Base-by-base conservation (phyloP, 1,140 invertebrate species). In the Whitmania pigra region DNA sequence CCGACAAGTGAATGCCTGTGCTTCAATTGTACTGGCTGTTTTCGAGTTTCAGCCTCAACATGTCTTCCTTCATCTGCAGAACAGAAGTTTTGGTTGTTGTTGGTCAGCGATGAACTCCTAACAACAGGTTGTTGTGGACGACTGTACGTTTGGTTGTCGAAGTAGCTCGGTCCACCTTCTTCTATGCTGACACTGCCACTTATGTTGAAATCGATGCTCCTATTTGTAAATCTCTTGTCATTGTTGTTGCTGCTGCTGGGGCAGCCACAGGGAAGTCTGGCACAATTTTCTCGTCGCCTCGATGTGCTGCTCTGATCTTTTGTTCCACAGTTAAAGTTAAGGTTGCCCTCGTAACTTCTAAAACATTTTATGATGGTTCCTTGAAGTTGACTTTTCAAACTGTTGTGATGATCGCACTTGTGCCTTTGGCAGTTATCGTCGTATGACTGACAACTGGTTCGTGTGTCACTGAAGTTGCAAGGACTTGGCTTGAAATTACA, bases 91-190 rank as follows among this genome's bases (percentile, higher is more conserved):
- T n/a, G 9, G 57, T 22, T 63, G 57, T 63, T 63, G 57, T n/a
- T 63, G 57, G 22, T 63, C 22, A 63, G 22, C 57, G 57, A 63
- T 0, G 57, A 25, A 63, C 57, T 63, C 57, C 57, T 63, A 63
- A 22, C 57, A 31, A 63, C 57, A 11, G 29, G 5, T 25, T 63
- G 22, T 22, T 63, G 29, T 13, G 22, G 22, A n/a, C 29, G 22
- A 13, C 22, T 63, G 15, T 63, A 25, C 7, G 22, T 63, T 22
- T 63, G 29, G 57, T 63, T 63, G 57, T 63, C 20, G 57, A 31
- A 63, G 18, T 1, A 49, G 43, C 15, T 49, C 9, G 43, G 43
- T 17, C 43, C 43, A 49, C 43, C 43, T 17, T 49, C 43, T 49
- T 49, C 43, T 11, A 49, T 49, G 43, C 43, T 49, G 43, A 49